Conservation (phyloP, 2,797 vertebrate genomes). For the Falco rusticolus region DNA sequence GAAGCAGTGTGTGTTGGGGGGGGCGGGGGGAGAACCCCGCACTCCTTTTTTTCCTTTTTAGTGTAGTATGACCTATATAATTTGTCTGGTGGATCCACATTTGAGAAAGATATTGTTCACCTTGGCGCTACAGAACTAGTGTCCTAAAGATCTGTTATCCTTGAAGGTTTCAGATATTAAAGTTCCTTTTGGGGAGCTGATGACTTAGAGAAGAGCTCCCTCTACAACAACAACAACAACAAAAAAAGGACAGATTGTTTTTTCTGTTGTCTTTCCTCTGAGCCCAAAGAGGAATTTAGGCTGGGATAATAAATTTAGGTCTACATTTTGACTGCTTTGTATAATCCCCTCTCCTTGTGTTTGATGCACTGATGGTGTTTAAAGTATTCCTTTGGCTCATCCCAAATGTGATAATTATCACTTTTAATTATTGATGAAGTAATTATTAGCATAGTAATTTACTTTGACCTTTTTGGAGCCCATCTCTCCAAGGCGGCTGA, state of each 20-base stretch:
- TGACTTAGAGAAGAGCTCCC: not conserved
- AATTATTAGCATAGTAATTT: slow-evolving; percentile 34
- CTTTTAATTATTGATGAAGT: slow-evolving; percentile 54
- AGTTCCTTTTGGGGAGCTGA: not conserved
- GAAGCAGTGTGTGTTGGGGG: too few relatives aligned
- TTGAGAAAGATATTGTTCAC: not conserved
- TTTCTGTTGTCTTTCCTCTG: not conserved
- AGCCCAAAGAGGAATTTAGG: not conserved
- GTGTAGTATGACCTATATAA: not conserved
- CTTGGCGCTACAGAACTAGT: not conserved
- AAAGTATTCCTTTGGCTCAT: not conserved
- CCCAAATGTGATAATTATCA: not conserved
- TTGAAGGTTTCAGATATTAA: not conserved
- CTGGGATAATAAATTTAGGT: not conserved
- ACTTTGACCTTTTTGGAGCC: slow-evolving; percentile 9
- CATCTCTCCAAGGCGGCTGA: not conserved
- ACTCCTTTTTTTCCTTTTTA: not conserved
- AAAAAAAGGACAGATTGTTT: not conserved
- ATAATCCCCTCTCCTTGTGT: not conserved
- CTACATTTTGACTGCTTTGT: not conserved
- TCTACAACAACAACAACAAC: not conserved
- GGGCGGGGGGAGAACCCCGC: too few relatives aligned
- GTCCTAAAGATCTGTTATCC: not conserved
- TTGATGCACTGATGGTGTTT: not conserved
- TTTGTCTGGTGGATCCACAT: not conserved